phyloP scores from a whole-genome alignment of 2,797 vertebrate genomes.

The Sorex maritimensis region DNA sequence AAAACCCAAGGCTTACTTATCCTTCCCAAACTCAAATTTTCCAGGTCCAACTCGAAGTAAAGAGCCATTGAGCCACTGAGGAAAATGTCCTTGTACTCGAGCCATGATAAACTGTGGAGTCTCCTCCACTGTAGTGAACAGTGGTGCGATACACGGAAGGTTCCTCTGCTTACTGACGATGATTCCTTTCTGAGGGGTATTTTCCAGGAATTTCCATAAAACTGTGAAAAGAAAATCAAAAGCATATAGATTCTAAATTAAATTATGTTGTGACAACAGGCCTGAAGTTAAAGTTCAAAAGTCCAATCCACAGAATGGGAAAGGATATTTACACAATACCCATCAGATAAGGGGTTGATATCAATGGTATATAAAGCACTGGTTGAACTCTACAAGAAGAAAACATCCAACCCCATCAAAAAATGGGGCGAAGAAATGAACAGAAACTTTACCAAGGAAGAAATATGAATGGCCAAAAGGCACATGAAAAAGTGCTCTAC shows the following conservation, averaged over 20 bases:
- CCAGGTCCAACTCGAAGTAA: conserved; percentile 96
- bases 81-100: conserved; percentile 92
- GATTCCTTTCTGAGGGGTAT: conserved; percentile 71
- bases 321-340: no score
- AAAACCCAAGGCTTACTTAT: conserved; percentile 91
- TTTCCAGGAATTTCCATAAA: conserved; percentile 76
- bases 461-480: no score
- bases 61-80: conserved; percentile 94
- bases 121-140: conserved; percentile 93
- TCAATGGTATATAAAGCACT: no score
- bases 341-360: no score
- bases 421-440: no score
- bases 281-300: conserved; percentile 68
- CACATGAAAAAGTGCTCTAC: no score
- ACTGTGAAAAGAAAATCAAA: conserved; percentile 83
- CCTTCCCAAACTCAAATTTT: conserved; percentile 97
- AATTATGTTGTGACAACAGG: conserved; percentile 32
- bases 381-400: no score
- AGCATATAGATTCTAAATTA: conserved; percentile 53
- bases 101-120: conserved; percentile 91
- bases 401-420: no score
- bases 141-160: conserved; percentile 92
- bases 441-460: no score
- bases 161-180: conserved; percentile 71
- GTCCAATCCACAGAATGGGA: no score